Evolutionary conservation across 2,888 invertebrate genomes (phyloP).

Genomic region (Zele albiditarsus): DNA sequence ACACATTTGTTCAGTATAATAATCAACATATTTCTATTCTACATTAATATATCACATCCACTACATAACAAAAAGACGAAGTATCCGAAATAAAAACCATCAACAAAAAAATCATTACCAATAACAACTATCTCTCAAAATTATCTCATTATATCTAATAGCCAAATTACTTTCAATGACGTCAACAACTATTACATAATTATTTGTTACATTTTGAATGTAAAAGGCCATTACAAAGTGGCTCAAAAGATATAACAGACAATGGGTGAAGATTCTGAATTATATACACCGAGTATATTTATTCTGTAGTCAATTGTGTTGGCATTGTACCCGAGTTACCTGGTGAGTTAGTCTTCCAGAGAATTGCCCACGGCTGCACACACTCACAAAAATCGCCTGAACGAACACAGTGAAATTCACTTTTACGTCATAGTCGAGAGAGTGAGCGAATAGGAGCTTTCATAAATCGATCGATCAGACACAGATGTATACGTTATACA

Average conservation of each 20-base stretch:
- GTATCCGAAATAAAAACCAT: too few relatives aligned
- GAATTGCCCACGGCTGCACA: conserved; percentile 16
- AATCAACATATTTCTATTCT: too few relatives aligned
- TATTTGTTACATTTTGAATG: background rate
- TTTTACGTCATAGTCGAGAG: conserved; percentile 11
- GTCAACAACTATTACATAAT: background rate
- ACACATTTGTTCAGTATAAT: too few relatives aligned
- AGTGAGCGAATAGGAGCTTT: background rate
- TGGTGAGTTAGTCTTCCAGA: conserved; percentile 23
- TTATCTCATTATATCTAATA: background rate
- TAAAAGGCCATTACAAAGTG: background rate
- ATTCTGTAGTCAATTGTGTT: conserved; percentile 18
- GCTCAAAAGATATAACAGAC: background rate
- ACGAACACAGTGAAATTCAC: conserved; percentile 17
- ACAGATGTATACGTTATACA: background rate
- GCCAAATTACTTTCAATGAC: background rate
- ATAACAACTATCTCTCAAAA: background rate
- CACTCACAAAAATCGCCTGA: conserved; percentile 19
- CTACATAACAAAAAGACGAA: too few relatives aligned
- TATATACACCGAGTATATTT: conserved; percentile 21
- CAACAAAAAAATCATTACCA: too few relatives aligned
- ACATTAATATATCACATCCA: too few relatives aligned
- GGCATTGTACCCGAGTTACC: conserved; percentile 24
- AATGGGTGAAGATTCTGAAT: conserved; percentile 14
- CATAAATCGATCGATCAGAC: background rate